Evolutionary conservation across 2,888 invertebrate species (phyloP).

Genomic region (Phyllotreta striolata): DNA sequence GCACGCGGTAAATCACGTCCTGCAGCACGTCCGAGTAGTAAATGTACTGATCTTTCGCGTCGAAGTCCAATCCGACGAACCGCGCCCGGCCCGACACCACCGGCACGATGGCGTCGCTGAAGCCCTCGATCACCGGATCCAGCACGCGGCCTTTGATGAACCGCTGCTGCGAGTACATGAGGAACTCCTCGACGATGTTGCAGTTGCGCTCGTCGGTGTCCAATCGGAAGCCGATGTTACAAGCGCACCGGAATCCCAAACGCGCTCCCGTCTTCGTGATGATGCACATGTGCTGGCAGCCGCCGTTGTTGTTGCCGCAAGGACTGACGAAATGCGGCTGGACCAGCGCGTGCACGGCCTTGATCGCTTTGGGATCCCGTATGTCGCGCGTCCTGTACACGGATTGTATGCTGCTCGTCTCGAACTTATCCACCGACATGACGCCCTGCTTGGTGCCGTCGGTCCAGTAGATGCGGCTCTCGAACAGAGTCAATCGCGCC

Average conservation of each 20-base stretch:
- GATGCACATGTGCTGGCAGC: slow-evolving; percentile 94
- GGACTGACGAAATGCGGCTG: slow-evolving; percentile 77
- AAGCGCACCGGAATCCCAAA: slow-evolving; percentile 89
- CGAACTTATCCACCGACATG: slow-evolving; percentile 80
- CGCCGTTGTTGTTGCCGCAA: slow-evolving; percentile 86
- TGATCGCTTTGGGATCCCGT: slow-evolving; percentile 83
- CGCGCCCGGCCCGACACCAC: slow-evolving; percentile 90
- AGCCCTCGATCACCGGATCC: slow-evolving; percentile 87
- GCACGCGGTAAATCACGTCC: slow-evolving; percentile 89
- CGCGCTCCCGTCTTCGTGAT: slow-evolving; percentile 77
- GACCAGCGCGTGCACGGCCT: slow-evolving; percentile 79
- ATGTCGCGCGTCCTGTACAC: slow-evolving; percentile 83
- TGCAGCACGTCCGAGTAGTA: slow-evolving; percentile 98
- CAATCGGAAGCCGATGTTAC: slow-evolving; percentile 85
- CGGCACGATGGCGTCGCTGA: slow-evolving; percentile 94
- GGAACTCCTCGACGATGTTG: slow-evolving; percentile 82
- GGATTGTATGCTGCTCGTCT: slow-evolving; percentile 78
- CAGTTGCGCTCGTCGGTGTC: slow-evolving; percentile 80
- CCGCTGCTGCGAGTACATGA: slow-evolving; percentile 91
- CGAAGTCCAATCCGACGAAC: slow-evolving; percentile 95
- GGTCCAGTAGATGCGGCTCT: slow-evolving; percentile 89
- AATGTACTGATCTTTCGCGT: slow-evolving; percentile 87
- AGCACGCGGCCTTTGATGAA: slow-evolving; percentile 94
- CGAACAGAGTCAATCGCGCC: slow-evolving; percentile 82
- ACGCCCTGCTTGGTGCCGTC: slow-evolving; percentile 83